phyloP scores from a whole-genome alignment of 2,888 invertebrate species.

The Eristalis intricaria region DNA sequence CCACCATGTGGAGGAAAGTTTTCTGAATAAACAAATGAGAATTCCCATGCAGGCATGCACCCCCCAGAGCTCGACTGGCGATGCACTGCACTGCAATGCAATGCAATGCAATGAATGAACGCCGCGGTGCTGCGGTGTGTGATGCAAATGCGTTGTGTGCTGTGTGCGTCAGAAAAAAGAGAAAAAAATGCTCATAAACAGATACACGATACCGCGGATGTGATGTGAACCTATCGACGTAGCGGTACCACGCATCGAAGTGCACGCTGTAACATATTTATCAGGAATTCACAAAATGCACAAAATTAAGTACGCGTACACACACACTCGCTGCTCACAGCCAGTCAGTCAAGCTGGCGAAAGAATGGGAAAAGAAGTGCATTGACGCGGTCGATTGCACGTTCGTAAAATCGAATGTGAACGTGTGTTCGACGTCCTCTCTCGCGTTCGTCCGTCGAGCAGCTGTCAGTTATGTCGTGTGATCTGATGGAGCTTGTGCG shows the following conservation, averaged over 20 bases:
- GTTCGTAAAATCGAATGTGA: too few species aligned
- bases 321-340: neutral
- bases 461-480: neutral
- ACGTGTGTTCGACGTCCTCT: neutral
- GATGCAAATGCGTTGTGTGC: constrained; percentile 6
- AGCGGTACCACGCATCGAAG: constrained; percentile 6
- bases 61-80: neutral
- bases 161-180: constrained; percentile 14
- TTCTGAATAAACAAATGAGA: constrained; percentile 29
- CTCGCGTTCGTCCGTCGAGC: too few species aligned
- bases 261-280: constrained; percentile 35
- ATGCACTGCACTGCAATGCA: too few species aligned
- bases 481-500: constrained; percentile 4
- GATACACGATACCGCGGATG: neutral
- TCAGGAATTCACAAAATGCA: constrained; percentile 12
- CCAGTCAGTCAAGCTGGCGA: neutral
- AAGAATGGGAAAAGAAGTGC: neutral
- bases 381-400: too few species aligned
- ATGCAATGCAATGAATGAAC: neutral
- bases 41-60: constrained; percentile 36
- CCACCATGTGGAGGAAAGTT: constrained; percentile 28
- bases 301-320: neutral
- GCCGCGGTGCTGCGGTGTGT: neutral
- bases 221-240: neutral
- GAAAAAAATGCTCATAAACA: constrained; percentile 27